Percentiles rank a stretch among this genome's conserved stretches.
phyloP scores from a whole-genome alignment of 2,888 invertebrate species.

The Drosophila bunnanda region DNA sequence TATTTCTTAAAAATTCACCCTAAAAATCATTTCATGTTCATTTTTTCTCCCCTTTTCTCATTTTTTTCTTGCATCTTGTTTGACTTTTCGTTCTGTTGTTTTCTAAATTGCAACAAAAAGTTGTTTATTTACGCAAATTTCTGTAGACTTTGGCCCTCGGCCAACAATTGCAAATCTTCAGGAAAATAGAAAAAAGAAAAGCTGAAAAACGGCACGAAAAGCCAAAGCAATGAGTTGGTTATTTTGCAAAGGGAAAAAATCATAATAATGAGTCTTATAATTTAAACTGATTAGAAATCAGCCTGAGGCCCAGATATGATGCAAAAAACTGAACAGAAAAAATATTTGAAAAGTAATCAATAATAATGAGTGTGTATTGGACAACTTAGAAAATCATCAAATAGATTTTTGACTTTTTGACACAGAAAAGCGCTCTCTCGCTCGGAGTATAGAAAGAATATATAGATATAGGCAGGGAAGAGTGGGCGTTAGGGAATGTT shows the following conservation, averaged over 20 bases:
- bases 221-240: slow-evolving; percentile 7
- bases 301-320: slow-evolving; percentile 11
- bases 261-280: slow-evolving; percentile 16
- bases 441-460: slow-evolving; percentile 10
- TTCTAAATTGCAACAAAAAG: slow-evolving; percentile 74
- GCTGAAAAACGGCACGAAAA: slow-evolving; percentile 41
- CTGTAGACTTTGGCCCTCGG: slow-evolving; percentile 74
- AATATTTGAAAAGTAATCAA: slow-evolving; percentile 47
- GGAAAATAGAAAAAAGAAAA: slow-evolving; percentile 34
- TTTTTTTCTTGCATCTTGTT: slow-evolving; percentile 18
- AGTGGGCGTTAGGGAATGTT: slow-evolving; percentile 54
- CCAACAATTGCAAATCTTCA: slow-evolving; percentile 69
- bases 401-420: slow-evolving; percentile 26
- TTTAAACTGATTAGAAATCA: slow-evolving; percentile 22
- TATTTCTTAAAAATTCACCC: neutral
- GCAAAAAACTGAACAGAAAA: slow-evolving; percentile 55
- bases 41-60: neutral
- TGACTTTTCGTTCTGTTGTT: slow-evolving; percentile 41
- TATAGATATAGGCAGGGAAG: slow-evolving; percentile 4
- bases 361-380: slow-evolving; percentile 9
- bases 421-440: slow-evolving; percentile 15
- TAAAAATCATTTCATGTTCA: neutral
- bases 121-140: slow-evolving; percentile 79
- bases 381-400: slow-evolving; percentile 14
- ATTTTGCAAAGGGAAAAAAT: slow-evolving; percentile 17